A percentile compares a stretch with the other conserved stretches of the same genome.
Evolutionary conservation across 2,797 vertebrate species (phyloP).

Genomic region (Gobio occitaniae): DNA sequence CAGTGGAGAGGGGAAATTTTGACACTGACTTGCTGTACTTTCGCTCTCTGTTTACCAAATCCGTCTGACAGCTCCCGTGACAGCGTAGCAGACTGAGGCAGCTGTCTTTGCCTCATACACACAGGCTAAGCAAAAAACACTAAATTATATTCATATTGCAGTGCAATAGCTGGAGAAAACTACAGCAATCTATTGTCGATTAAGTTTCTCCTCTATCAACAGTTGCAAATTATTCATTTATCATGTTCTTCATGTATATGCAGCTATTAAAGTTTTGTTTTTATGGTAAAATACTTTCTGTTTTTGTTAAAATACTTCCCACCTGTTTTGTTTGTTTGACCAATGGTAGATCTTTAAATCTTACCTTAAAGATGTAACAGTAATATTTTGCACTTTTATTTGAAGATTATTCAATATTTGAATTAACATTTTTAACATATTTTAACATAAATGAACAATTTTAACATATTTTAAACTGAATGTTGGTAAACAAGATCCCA

Average conservation of each 20-base stretch:
- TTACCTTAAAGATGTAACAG: too few species aligned
- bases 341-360: too few species aligned
- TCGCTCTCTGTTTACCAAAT: constrained; percentile 41
- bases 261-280: background rate
- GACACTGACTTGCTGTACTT: constrained; percentile 40
- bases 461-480: too few species aligned
- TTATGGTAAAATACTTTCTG: too few species aligned
- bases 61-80: constrained; percentile 39
- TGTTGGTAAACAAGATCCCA: too few species aligned
- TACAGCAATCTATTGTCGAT: background rate
- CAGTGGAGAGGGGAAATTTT: constrained; percentile 3
- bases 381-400: too few species aligned
- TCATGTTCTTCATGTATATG: background rate
- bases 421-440: too few species aligned
- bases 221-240: background rate
- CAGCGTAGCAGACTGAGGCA: constrained; percentile 12
- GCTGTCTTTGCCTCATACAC: constrained; percentile 24
- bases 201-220: background rate
- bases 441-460: too few species aligned
- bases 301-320: too few species aligned
- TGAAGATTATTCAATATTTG: too few species aligned
- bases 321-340: too few species aligned
- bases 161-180: background rate
- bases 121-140: constrained; percentile 20
- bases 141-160: background rate